These are phyloP conservation scores for Cydia splendana DNA, from an alignment of 1,140 invertebrate genomes.

Conservation along the genomic window DNA sequence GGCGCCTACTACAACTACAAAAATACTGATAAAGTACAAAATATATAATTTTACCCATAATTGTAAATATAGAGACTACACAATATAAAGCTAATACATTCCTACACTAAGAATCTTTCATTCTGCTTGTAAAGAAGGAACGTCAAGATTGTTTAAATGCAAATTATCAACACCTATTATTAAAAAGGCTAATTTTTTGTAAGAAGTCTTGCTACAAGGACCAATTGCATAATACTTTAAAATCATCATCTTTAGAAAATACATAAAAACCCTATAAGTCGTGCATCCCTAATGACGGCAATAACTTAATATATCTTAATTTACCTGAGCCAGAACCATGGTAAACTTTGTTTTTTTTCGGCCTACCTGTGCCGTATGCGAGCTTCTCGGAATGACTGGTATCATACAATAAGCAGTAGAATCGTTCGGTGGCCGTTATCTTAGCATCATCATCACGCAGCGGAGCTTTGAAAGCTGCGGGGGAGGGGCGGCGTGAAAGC, in stretches of 20 bases:
- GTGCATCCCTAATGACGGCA: slow-evolving; percentile 20
- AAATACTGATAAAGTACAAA: no score
- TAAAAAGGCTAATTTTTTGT: no score
- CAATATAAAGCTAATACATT: no score
- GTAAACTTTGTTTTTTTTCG: slow-evolving; percentile 33
- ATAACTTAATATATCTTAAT: slow-evolving; percentile 31
- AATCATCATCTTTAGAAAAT: neutral
- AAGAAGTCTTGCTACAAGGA: neutral
- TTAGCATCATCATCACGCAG: slow-evolving; percentile 72
- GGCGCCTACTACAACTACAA: no score
- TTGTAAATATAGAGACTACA: no score
- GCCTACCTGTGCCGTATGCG: slow-evolving; percentile 42
- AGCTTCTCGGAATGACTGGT: slow-evolving; percentile 53
- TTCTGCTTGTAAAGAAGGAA: no score
- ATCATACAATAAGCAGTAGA: slow-evolving; percentile 76
- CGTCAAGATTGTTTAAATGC: no score
- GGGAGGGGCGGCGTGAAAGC: slow-evolving; percentile 67
- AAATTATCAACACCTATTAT: no score
- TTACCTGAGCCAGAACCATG: slow-evolving; percentile 22
- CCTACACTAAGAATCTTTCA: no score
- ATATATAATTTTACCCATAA: no score
- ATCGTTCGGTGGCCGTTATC: slow-evolving; percentile 76
- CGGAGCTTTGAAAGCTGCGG: slow-evolving; percentile 67
- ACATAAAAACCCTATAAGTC: slow-evolving; percentile 8
- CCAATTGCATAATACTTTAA: neutral